Percentiles rank a stretch among this genome's conserved stretches.
Evolutionary conservation across 1,140 invertebrate species (phyloP).

Genomic region (Paracyclopina nana): DNA sequence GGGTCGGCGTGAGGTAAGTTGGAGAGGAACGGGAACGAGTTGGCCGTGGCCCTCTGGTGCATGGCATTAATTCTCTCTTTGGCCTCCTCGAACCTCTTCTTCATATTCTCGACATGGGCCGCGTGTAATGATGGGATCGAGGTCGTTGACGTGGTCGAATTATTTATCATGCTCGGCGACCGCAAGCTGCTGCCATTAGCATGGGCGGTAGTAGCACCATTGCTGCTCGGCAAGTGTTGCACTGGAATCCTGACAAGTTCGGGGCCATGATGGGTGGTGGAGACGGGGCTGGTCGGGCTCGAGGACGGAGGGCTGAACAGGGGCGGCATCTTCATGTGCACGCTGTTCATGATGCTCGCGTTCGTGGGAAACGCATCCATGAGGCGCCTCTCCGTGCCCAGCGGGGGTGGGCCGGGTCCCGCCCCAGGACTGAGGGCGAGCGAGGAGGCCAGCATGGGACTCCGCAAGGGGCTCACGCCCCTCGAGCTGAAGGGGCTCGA

Average conservation of each 20-base stretch:
- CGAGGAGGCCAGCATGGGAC: slow-evolving; percentile 9
- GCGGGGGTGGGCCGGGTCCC: background rate
- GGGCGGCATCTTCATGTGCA: background rate
- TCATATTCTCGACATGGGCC: slow-evolving; percentile 7
- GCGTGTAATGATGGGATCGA: background rate
- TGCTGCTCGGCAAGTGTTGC: background rate
- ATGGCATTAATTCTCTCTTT: slow-evolving; percentile 7
- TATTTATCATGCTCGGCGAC: too few species aligned
- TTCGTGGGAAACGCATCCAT: background rate
- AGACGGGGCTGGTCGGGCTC: background rate
- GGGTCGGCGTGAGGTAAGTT: background rate
- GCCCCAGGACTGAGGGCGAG: background rate
- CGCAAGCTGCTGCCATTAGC: background rate
- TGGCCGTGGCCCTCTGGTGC: background rate
- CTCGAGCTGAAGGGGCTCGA: background rate
- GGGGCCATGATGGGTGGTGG: background rate
- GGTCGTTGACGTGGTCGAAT: background rate
- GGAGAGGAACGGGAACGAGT: background rate
- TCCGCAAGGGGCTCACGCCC: slow-evolving; percentile 1
- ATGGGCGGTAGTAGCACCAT: background rate
- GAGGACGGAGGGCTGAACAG: background rate
- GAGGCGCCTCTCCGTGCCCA: background rate
- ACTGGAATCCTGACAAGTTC: background rate
- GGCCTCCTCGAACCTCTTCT: slow-evolving; percentile 10
- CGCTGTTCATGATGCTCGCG: too few species aligned